A percentile compares a stretch with the other conserved stretches of the same genome.
Conservation (phyloP, 2,113 vertebrate species). For the Hucho hucho region DNA sequence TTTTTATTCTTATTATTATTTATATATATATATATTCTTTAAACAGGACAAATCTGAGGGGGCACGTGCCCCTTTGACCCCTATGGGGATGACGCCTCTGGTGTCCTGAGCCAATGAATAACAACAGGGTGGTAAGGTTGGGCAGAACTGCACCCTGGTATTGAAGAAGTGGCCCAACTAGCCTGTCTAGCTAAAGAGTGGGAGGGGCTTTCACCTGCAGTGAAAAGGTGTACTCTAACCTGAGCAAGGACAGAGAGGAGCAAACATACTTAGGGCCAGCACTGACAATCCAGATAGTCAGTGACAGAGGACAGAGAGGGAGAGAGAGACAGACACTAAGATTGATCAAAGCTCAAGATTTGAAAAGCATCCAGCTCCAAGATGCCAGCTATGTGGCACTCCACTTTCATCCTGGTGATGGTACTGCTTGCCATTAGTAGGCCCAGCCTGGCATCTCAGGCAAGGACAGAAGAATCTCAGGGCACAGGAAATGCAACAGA, state of each 20-base stretch:
- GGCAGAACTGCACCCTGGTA: constrained; percentile 8
- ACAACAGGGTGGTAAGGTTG: background rate
- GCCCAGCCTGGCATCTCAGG: background rate
- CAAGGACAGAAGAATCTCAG: too few relatives aligned
- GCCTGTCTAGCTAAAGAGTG: constrained; percentile 46
- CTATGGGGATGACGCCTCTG: too few relatives aligned
- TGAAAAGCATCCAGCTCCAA: background rate
- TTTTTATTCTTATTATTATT: too few relatives aligned
- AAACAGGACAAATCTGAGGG: too few relatives aligned
- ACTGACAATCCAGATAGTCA: constrained; percentile 1
- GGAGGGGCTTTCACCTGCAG: constrained; percentile 59
- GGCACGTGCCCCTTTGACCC: too few relatives aligned
- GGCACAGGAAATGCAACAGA: background rate
- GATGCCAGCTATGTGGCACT: constrained; percentile 38
- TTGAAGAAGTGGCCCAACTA: constrained; percentile 48
- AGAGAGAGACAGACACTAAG: background rate
- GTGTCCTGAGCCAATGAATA: background rate
- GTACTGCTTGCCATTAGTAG: constrained; percentile 29
- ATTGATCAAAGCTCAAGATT: background rate
- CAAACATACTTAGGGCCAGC: constrained; percentile 11
- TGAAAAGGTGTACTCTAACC: constrained; percentile 34
- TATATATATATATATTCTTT: too few relatives aligned
- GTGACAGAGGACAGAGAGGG: constrained; percentile 25
- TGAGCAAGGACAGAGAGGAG: constrained; percentile 16
- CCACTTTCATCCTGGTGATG: constrained; percentile 36